A percentile compares a stretch with the other conserved stretches of the same genome.
Conservation (phyloP, 2,888 invertebrate species). For the Alentia gelatinosa region DNA sequence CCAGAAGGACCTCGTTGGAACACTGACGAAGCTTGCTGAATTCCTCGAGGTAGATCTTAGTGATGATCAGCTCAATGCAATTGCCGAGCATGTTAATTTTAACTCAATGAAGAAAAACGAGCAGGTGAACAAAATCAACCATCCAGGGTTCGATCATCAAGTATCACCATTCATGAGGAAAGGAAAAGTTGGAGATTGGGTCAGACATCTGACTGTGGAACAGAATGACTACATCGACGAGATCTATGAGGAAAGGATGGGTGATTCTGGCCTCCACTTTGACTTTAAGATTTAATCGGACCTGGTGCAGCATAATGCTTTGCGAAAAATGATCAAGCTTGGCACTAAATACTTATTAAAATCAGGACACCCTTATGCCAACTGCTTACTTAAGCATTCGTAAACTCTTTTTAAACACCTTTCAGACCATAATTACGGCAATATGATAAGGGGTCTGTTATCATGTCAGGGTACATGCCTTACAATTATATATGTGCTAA, state of each 20-base stretch:
- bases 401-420: too few relatives aligned
- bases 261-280: background rate
- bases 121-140: background rate
- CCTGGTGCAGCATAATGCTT: too few relatives aligned
- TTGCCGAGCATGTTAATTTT: background rate
- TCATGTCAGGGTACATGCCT: too few relatives aligned
- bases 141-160: background rate
- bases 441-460: too few relatives aligned
- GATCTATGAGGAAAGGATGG: background rate
- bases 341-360: too few relatives aligned
- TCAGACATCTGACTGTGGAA: background rate
- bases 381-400: too few relatives aligned
- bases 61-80: background rate
- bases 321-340: too few relatives aligned
- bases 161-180: conserved; percentile 44
- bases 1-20: background rate
- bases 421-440: too few relatives aligned
- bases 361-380: too few relatives aligned
- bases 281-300: too few relatives aligned
- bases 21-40: background rate
- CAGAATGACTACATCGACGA: conserved; percentile 14
- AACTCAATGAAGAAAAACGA: conserved; percentile 12
- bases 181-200: conserved; percentile 38
- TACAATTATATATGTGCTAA: too few relatives aligned
- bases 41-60: background rate